Evolutionary conservation across 2,113 vertebrate species (phyloP).

Genomic region (pig (Sus scrofa)): T2T-Sscrofa CM000824.6:102543501-102544000

Average conservation of each 20-base stretch:
- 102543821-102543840: neutral
- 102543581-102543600: too few species aligned
- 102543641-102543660: conserved; percentile 5
- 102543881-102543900: neutral
- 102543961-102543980: neutral
- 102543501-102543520: too few species aligned
- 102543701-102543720: neutral
- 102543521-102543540: too few species aligned
- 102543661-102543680: neutral
- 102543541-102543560: too few species aligned
- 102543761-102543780: neutral
- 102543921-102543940: neutral
- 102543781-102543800: neutral
- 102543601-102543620: too few species aligned
- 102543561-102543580: too few species aligned
- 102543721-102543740: neutral
- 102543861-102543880: neutral
- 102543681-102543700: neutral
- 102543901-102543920: neutral
- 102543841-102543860: neutral
- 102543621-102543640: neutral
- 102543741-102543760: neutral
- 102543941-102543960: neutral
- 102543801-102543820: neutral
- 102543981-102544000: neutral